Conservation (phyloP, 1,140 invertebrate species). For the Eumaeus atala region DNA sequence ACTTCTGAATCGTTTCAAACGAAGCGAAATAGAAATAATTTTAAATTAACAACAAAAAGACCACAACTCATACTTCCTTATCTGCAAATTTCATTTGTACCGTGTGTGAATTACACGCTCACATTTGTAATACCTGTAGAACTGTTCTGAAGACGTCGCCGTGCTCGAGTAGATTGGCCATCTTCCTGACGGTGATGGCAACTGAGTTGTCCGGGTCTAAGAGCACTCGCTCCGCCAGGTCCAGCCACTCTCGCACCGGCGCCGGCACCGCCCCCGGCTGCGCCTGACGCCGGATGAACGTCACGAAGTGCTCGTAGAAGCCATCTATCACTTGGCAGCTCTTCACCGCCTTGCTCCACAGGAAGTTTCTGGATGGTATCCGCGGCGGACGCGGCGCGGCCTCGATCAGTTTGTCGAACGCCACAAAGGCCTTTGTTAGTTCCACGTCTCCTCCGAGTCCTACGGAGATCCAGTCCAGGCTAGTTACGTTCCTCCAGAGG, state of each 20-base stretch:
- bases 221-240: constrained; percentile 78
- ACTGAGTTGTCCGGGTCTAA: constrained; percentile 74
- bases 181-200: constrained; percentile 59
- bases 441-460: constrained; percentile 67
- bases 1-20: too few relatives aligned
- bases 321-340: constrained; percentile 75
- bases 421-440: constrained; percentile 74
- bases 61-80: too few relatives aligned
- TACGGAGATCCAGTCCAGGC: constrained; percentile 57
- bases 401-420: constrained; percentile 71
- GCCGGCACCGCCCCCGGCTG: constrained; percentile 59
- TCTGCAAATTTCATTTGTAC: too few relatives aligned
- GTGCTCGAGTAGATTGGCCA: constrained; percentile 73
- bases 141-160: constrained; percentile 78
- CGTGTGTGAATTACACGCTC: too few relatives aligned
- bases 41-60: too few relatives aligned
- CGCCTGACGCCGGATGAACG: constrained; percentile 73
- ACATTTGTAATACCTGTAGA: constrained; percentile 74
- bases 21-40: neutral
- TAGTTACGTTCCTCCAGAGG: constrained; percentile 66
- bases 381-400: constrained; percentile 49
- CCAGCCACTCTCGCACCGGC: constrained; percentile 74
- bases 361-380: constrained; percentile 70
- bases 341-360: constrained; percentile 72
- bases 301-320: constrained; percentile 76